These are phyloP conservation scores for Drosophila atroscutellata DNA, from an alignment of 2,888 invertebrate genomes.

Conservation along the genomic window DNA sequence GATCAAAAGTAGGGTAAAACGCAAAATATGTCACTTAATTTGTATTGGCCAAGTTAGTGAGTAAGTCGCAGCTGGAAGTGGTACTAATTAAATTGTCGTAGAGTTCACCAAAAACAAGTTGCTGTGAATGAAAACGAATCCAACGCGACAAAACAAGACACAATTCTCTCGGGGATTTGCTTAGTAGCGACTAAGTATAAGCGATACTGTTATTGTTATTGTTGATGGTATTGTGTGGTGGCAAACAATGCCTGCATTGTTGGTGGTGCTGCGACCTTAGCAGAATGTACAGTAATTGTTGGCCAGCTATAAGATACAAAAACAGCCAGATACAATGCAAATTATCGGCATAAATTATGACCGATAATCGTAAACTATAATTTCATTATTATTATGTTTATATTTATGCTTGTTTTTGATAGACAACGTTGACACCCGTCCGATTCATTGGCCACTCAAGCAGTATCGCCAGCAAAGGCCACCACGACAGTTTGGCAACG, in stretches of 20 bases:
- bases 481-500: constrained; percentile 63
- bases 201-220: constrained; percentile 14
- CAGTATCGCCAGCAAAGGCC: constrained; percentile 32
- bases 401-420: constrained; percentile 3
- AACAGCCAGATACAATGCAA: constrained; percentile 45
- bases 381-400: constrained; percentile 22
- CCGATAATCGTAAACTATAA: constrained; percentile 43
- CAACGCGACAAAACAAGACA: neutral
- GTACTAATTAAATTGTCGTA: constrained; percentile 25
- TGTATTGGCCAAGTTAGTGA: constrained; percentile 43
- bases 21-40: constrained; percentile 65
- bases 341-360: constrained; percentile 64
- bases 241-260: constrained; percentile 11
- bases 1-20: constrained; percentile 33
- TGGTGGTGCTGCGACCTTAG: constrained; percentile 51
- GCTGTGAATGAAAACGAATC: neutral
- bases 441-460: constrained; percentile 53
- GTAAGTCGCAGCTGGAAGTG: constrained; percentile 3
- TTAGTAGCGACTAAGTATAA: constrained; percentile 6
- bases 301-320: constrained; percentile 23
- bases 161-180: constrained; percentile 4
- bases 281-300: constrained; percentile 49
- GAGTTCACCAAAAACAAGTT: constrained; percentile 18
- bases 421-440: constrained; percentile 44
- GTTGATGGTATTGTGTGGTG: constrained; percentile 10